phyloP scores from a whole-genome alignment of 2,888 invertebrate genomes.

The Abrostola triplasia region DNA sequence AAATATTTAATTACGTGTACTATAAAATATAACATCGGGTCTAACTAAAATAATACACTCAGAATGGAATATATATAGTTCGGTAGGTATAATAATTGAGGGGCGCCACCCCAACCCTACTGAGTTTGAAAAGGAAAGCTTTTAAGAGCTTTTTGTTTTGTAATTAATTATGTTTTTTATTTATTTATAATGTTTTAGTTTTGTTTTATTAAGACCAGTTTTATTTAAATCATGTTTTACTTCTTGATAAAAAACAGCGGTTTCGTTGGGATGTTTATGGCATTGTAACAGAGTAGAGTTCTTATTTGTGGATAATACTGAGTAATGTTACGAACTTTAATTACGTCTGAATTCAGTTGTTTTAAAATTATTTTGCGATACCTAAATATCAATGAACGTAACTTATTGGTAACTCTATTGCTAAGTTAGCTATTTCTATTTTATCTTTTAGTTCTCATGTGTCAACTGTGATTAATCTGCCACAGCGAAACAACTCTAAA shows the following conservation, averaged over 20 bases:
- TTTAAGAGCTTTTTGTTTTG: slow-evolving; percentile 87
- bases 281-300: neutral
- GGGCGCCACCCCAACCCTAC: slow-evolving; percentile 84
- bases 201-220: slow-evolving; percentile 37
- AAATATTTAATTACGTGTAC: slow-evolving; percentile 16
- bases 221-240: slow-evolving; percentile 2
- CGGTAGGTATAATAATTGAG: slow-evolving; percentile 79
- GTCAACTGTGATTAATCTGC: slow-evolving; percentile 44
- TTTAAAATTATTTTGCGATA: no score
- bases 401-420: slow-evolving; percentile 30
- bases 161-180: slow-evolving; percentile 84
- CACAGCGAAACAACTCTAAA: slow-evolving; percentile 26
- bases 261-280: neutral
- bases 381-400: neutral
- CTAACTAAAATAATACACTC: slow-evolving; percentile 64
- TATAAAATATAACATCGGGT: slow-evolving; percentile 37
- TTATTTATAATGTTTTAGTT: slow-evolving; percentile 72
- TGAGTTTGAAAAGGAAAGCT: slow-evolving; percentile 84
- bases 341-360: no score
- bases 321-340: neutral
- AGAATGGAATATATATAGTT: slow-evolving; percentile 77
- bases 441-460: slow-evolving; percentile 18
- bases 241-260: neutral
- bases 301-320: neutral
- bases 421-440: slow-evolving; percentile 30